These are phyloP conservation scores for Mormyrus proboscirostris DNA, from an alignment of 2,797 vertebrate species.

Conservation along the genomic window DNA sequence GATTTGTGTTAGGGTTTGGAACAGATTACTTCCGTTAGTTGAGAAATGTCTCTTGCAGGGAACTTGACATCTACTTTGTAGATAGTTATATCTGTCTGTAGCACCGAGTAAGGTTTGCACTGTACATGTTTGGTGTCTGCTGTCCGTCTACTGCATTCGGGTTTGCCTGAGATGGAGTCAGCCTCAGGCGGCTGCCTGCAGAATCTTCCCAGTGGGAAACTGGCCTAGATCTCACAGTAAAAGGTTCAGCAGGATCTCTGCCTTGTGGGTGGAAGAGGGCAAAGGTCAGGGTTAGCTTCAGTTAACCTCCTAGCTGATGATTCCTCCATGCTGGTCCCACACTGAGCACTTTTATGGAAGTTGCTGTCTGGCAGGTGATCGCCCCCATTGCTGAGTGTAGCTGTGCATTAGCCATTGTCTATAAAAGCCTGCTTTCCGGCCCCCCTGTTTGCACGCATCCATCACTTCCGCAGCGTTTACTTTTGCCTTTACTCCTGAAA, in stretches of 20 bases:
- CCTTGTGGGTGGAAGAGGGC: background rate
- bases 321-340: background rate
- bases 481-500: background rate
- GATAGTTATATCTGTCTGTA: background rate
- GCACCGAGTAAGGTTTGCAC: background rate
- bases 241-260: background rate
- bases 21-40: background rate
- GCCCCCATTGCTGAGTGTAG: background rate
- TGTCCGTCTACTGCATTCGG: background rate
- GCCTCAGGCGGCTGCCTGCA: background rate
- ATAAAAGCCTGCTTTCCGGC: background rate
- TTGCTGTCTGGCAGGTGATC: background rate
- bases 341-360: background rate
- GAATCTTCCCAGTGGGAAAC: background rate
- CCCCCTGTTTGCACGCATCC: background rate
- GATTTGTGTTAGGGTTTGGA: background rate
- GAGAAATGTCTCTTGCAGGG: background rate
- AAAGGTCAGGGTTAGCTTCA: background rate
- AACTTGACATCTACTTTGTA: background rate
- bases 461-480: background rate
- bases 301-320: background rate
- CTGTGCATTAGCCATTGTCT: background rate
- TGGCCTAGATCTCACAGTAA: background rate
- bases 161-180: background rate
- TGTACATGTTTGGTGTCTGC: background rate